Evolutionary conservation across 2,797 vertebrate genomes (phyloP), one percentile per base, ranked within the genome.

Genomic region (Urocyon cinereoargenteus): DNA sequence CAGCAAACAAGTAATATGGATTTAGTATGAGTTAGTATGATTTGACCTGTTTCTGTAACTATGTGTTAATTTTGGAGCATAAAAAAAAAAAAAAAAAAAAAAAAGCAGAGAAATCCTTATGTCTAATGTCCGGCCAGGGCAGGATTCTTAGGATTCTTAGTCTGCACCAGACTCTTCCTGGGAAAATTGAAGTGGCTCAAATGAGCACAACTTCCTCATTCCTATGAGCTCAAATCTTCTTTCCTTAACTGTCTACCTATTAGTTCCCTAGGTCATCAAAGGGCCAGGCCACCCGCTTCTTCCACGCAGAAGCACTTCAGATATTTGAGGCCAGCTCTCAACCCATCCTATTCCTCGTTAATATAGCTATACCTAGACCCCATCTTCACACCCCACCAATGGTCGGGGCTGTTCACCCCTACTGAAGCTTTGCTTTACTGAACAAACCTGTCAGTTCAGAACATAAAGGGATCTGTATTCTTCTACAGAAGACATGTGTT

Each of bases 61-160:
- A 2, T 24, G 9, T 1, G 6, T 22, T 92, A 28, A 53, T 72
- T 94, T 62, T 84, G 22, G 86, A 75, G 93, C 24, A 15, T 53
- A 57, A 86, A 89, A 70, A 51, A 82, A 66, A 82, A 89, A 70
- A 51, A 82, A 66, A 82, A 62, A 86, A 89, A 64, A 51, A 78
- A 66, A 82, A 55, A 61, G 55, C 81, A 72, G 26, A 9, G 24
- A 62, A n/a, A 34, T 40, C 26, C 78, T 62, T 22, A 16, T 3
- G 28, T 87, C 18, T 70, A 72, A 34, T 4, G 24, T 72, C 40
- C 78, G 4, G 8, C 40, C 12, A 72, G 64, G 55, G 40, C 1
- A 57, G n/a, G 34, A 92, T 68, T 92, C 82, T 91, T 66, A 55
- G 91, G 57, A 61, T 85, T 89, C 51, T 78, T 91, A 31, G 12